phyloP scores from a whole-genome alignment of 2,888 invertebrate genomes.

The Drosophila robusta region DNA sequence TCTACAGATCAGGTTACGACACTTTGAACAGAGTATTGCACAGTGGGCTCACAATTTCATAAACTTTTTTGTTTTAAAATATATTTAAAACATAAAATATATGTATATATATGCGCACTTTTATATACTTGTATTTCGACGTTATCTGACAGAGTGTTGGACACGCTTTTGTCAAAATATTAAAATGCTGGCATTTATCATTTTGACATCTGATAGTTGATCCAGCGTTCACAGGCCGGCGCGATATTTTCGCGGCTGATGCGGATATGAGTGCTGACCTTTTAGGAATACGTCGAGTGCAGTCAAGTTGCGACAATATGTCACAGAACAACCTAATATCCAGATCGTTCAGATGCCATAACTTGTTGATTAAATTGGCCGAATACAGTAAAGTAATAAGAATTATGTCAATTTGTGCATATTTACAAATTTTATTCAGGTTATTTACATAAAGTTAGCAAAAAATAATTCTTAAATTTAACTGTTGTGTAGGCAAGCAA shows the following conservation, averaged over 20 bases:
- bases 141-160: not conserved
- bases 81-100: no score
- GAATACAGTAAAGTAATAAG: no score
- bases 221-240: slow-evolving; percentile 4
- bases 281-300: slow-evolving; percentile 9
- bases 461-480: no score
- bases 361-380: not conserved
- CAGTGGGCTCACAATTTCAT: no score
- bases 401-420: no score
- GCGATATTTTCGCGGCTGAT: slow-evolving; percentile 12
- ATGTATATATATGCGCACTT: not conserved
- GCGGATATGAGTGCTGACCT: slow-evolving; percentile 13
- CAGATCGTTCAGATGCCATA: no score
- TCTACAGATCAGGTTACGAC: no score
- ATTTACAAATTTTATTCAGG: no score
- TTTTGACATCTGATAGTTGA: slow-evolving; percentile 43
- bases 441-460: no score
- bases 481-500: no score
- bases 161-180: slow-evolving; percentile 12
- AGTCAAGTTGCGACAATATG: slow-evolving; percentile 4
- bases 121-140: slow-evolving; percentile 1
- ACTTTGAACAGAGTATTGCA: no score
- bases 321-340: not conserved
- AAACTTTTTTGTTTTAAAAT: no score
- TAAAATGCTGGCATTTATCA: slow-evolving; percentile 44